Percentiles rank a stretch among this genome's conserved stretches.
Evolutionary conservation across 2,888 invertebrate genomes (phyloP).

Genomic region (Catocala nupta): DNA sequence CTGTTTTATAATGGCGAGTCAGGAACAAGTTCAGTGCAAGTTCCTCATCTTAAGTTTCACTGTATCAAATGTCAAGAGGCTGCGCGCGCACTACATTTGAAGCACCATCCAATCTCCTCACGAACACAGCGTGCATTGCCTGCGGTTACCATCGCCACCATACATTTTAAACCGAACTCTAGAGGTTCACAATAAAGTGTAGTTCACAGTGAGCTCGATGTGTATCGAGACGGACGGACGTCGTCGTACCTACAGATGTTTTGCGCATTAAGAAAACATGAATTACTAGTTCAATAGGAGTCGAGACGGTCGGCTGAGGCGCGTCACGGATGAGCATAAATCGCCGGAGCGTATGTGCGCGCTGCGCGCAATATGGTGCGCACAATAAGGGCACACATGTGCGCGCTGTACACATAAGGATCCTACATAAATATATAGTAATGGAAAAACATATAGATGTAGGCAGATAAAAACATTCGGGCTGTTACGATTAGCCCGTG

Average conservation of each 20-base stretch:
- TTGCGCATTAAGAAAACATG: constrained; percentile 71
- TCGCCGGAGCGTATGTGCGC: background rate
- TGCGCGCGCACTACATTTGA: constrained; percentile 48
- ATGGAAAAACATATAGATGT: no score
- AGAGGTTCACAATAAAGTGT: constrained; percentile 3
- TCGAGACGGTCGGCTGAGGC: constrained; percentile 8
- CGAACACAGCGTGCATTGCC: constrained; percentile 24
- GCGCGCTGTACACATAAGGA: background rate
- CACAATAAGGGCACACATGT: constrained; percentile 8
- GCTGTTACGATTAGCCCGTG: no score
- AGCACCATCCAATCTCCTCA: constrained; percentile 16
- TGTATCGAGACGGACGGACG: constrained; percentile 27
- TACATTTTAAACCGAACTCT: constrained; percentile 9
- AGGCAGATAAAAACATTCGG: no score
- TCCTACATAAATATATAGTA: background rate
- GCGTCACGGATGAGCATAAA: constrained; percentile 8
- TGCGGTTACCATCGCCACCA: constrained; percentile 10
- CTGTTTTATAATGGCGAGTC: background rate
- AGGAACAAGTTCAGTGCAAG: background rate
- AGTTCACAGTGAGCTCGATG: constrained; percentile 4
- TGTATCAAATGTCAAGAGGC: constrained; percentile 60
- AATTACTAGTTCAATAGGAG: constrained; percentile 67
- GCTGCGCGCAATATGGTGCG: background rate
- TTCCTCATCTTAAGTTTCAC: constrained; percentile 51
- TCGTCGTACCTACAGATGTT: constrained; percentile 62